phyloP scores from a whole-genome alignment of 2,797 vertebrate species.

The Liparis tanakae region DNA sequence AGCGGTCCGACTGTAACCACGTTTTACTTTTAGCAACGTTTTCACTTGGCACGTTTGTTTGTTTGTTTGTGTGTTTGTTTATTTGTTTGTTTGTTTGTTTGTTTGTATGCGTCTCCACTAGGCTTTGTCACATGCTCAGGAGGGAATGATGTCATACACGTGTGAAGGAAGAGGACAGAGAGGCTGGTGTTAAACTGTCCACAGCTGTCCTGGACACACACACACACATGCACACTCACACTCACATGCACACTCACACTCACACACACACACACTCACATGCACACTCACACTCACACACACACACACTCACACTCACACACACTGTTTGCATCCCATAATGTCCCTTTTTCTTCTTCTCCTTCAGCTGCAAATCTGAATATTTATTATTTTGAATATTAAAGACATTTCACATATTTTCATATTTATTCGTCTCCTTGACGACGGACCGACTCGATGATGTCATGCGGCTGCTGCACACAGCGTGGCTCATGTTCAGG shows the following conservation, averaged over 20 bases:
- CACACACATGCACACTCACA: neutral
- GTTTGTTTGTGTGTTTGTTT: neutral
- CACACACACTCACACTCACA: neutral
- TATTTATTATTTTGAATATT: conserved; percentile 6
- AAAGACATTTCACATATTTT: conserved; percentile 40
- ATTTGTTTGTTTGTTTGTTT: conserved; percentile 2
- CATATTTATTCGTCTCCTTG: conserved; percentile 41
- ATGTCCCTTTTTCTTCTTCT: neutral
- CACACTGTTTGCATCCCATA: conserved; percentile 6
- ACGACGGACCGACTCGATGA: conserved; percentile 27
- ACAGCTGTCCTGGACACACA: conserved; percentile 26
- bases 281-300: neutral
- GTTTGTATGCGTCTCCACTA: conserved; percentile 7
- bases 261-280: neutral
- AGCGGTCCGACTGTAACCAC: neutral
- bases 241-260: neutral
- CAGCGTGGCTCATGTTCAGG: neutral
- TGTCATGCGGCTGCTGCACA: neutral
- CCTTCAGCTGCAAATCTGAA: conserved; percentile 22
- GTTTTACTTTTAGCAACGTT: neutral
- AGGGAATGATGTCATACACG: conserved; percentile 36
- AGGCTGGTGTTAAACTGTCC: conserved; percentile 60
- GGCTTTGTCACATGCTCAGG: conserved; percentile 22
- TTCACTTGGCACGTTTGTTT: neutral
- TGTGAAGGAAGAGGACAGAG: conserved; percentile 51